Base-by-base conservation (phyloP, 2,888 invertebrate genomes). In the Anticlea derivata region DNA sequence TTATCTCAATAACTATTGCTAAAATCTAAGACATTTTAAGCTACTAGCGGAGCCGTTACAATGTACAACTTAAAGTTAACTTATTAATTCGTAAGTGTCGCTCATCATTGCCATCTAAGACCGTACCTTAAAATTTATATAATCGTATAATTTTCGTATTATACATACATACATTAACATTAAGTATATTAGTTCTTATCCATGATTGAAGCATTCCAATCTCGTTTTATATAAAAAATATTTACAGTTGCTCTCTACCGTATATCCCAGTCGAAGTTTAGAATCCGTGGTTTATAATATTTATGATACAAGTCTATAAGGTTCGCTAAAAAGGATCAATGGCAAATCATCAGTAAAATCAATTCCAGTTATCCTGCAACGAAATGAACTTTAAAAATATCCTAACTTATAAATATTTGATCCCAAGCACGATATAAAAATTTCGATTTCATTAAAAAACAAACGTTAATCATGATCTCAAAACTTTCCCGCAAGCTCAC, bases 391-490 rank as follows among this genome's bases (percentile, higher is more conserved):
- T 17, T 13, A 23, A 73, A 65, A 68, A 68, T 74, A 79, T 66
- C 71, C 79, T 84, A 81, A 83, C 84, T 85, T 86, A 87, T 78
- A 68, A 71, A 65, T 84, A 87, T 82, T 90, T 89, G 89, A 81
- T 89, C 89, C 89, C 89, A 84, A 87, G 86, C 87, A 80, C 83
- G 83, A 87, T 88, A 86, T 85, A 84, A 71, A 66, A 65, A 58
- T 60, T 61, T 60, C 50, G 27, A 58, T 52, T 31, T 31, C 39
- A 57, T 54, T 55, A 53, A 61, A 63, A 56, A 65, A 54, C 47
- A 61, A 63, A 66, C 51, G 63, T 68, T 68, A 67, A 66, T 69
- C 61, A 55, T 62, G 65, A 71, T 64, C 38, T 41, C 40, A 61
- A 65, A 67, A 68, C 58, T 62, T 60, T 65, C 68, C 66, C 64